Evolutionary conservation across 2,888 invertebrate species (phyloP).

Genomic region (Fragum whitleyi): DNA sequence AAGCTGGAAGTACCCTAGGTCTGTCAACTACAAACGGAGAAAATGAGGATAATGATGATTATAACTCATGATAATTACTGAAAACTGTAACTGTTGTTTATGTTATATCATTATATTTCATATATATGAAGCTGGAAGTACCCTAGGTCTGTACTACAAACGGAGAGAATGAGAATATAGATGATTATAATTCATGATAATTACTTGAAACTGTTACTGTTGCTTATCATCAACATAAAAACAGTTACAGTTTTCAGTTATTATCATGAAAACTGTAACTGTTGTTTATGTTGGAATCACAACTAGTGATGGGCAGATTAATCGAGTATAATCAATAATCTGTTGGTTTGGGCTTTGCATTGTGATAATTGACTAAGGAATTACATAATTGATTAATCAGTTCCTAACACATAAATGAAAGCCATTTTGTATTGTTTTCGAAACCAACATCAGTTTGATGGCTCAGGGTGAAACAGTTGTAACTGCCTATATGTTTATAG

Average conservation of each 20-base stretch:
- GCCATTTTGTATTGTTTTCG: too few species aligned
- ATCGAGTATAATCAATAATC: too few species aligned
- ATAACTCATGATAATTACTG: conserved; percentile 31
- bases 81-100: neutral
- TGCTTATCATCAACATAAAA: too few species aligned
- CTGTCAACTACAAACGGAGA: conserved; percentile 74
- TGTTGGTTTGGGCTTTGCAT: too few species aligned
- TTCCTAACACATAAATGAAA: too few species aligned
- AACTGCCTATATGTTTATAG: too few species aligned
- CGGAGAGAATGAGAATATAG: conserved; percentile 51
- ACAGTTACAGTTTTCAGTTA: neutral
- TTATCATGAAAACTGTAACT: neutral
- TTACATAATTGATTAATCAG: too few species aligned
- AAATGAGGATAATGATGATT: conserved; percentile 48
- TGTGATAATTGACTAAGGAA: too few species aligned
- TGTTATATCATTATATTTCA: conserved; percentile 55
- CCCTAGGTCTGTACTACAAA: conserved; percentile 78
- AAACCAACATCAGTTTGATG: too few species aligned
- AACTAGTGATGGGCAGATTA: too few species aligned
- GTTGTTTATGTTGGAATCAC: neutral
- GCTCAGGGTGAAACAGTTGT: too few species aligned
- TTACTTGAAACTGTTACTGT: neutral
- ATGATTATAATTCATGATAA: conserved; percentile 42
- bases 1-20: conserved; percentile 78
- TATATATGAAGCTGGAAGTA: conserved; percentile 80